Evolutionary conservation across 2,797 vertebrate genomes (phyloP).

Genomic region (Pipistrellus kuhlii): DNA sequence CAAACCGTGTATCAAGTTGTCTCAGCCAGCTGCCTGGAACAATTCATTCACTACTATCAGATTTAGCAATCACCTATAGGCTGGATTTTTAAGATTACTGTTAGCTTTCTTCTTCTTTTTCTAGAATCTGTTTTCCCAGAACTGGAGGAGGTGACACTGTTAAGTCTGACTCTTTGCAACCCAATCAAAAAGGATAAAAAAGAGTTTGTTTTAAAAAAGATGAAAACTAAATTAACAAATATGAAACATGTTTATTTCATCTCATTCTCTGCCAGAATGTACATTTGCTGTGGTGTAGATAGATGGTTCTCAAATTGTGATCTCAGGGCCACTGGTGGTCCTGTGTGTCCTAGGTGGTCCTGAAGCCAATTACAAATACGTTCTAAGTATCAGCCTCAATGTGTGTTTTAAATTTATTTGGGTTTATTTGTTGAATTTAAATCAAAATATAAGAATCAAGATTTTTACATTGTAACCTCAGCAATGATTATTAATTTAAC

Average conservation of each 20-base stretch:
- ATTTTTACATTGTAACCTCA: conserved; percentile 65
- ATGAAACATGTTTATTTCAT: conserved; percentile 50
- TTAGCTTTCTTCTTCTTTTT: not conserved
- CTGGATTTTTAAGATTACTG: not conserved
- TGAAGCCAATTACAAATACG: not conserved
- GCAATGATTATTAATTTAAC: conserved; percentile 60
- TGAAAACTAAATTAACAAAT: conserved; percentile 56
- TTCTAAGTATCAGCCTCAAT: conserved; percentile 5
- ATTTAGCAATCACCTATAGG: not conserved
- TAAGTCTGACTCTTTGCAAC: not conserved
- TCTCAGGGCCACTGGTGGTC: conserved; percentile 11
- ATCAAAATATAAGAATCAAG: conserved; percentile 57
- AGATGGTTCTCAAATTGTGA: not conserved
- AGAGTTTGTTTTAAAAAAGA: conserved; percentile 21
- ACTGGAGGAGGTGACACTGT: not conserved
- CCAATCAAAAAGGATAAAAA: conserved; percentile 33
- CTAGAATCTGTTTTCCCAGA: conserved; percentile 30
- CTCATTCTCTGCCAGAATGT: conserved; percentile 15
- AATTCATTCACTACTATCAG: not conserved
- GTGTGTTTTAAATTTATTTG: conserved; percentile 64
- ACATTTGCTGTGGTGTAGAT: conserved; percentile 21
- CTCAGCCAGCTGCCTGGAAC: not conserved
- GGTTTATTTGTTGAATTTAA: conserved; percentile 67
- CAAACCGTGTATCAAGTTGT: not conserved
- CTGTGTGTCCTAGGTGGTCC: conserved; percentile 33